Evolutionary conservation across 2,888 invertebrate genomes (phyloP), one percentile per base, ranked within the genome.

Genomic region (Lycophotia porphyrea): DNA sequence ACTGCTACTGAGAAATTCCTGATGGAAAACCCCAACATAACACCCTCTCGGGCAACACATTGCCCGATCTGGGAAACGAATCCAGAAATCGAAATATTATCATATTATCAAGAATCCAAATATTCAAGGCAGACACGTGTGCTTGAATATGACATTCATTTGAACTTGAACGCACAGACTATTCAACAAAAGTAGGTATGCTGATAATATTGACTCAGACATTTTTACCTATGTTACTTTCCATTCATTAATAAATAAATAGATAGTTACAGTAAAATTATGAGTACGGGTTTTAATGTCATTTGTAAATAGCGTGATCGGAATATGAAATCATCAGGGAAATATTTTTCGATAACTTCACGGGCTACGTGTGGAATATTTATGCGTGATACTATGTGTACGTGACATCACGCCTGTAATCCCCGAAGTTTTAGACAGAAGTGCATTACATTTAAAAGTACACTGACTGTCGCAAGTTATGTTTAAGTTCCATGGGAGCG

Each of bases 261-360:
- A n/a, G n/a, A n/a, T n/a, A n/a, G n/a, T n/a, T n/a, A 36, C 15
- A 11, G 44, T 61, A 47, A 55, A 49, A 55, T 11, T 73, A 71
- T 73, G 70, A 71, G 55, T 60, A 15, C 4, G 27, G 61, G 39
- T 63, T 73, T 73, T 66, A 36, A 0, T 44, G 9, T 66, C 87
- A 84, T 39, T 52, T 18, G 71, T 79, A 71, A 74, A 71, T 73
- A 78, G 58, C 86, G 80, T 82, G 82, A 65, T 49, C 21, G n/a
- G 9, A 15, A 52, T 7, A 49, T 84, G 87, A 79, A 68, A 71
- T 82, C 82, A 86, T 60, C 55, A 36, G n/a, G 72, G 36, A 78
- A 86, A 76, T 36, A 31, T 49, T 39, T 9, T 65, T 39, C 66
- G 71, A 61, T 72, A 64, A 24, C n/a, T 44, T 15, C 2, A 34